phyloP scores from a whole-genome alignment of 2,113 vertebrate genomes.

The Solenodon paradoxus region DNA sequence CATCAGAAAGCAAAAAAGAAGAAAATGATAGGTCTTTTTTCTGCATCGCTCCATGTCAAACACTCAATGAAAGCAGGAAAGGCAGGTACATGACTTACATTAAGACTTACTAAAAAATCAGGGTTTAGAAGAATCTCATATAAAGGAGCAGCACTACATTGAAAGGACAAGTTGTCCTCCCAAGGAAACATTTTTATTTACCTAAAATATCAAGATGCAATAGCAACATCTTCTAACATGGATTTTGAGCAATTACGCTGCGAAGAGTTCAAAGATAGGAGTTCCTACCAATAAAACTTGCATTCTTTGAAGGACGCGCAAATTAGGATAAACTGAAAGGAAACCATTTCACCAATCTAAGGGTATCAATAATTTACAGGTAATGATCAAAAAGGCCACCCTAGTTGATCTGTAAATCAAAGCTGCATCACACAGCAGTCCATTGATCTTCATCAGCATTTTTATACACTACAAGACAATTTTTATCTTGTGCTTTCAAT shows the following conservation, averaged over 20 bases:
- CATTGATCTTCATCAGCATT: background rate
- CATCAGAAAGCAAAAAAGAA: background rate
- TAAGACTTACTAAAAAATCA: background rate
- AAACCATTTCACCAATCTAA: constrained; percentile 47
- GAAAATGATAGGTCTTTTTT: background rate
- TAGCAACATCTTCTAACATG: background rate
- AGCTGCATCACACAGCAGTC: background rate
- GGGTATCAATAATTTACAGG: constrained; percentile 58
- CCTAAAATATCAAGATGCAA: background rate
- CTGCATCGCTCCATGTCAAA: background rate
- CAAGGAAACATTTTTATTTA: background rate
- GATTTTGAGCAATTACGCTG: background rate
- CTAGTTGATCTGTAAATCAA: constrained; percentile 25
- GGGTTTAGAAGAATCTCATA: background rate
- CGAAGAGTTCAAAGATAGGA: background rate
- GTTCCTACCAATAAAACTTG: background rate
- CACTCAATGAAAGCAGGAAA: background rate
- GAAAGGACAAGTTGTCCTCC: background rate
- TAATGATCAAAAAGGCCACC: background rate
- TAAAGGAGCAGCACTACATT: background rate
- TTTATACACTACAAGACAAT: constrained; percentile 17
- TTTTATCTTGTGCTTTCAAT: background rate
- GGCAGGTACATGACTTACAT: background rate
- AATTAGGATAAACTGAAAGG: constrained; percentile 39
- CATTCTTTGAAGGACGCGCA: background rate